Conservation (phyloP, 2,113 vertebrate species). For the Dinomys branickii region DNA sequence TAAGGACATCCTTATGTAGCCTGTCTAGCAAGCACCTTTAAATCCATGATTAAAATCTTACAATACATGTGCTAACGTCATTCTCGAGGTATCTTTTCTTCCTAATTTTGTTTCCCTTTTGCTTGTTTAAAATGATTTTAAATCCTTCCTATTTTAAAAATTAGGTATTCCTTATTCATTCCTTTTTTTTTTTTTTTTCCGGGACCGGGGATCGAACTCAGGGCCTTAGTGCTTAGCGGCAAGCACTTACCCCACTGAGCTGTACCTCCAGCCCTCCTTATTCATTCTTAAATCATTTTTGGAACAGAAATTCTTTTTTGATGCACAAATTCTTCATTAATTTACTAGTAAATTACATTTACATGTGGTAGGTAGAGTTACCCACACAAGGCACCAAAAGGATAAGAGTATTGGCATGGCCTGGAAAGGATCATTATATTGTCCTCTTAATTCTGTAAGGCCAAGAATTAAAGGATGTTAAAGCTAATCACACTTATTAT, state of each 20-base stretch:
- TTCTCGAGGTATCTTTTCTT: constrained; percentile 2
- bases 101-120: constrained; percentile 12
- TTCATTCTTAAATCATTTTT: constrained; percentile 52
- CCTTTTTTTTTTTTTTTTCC: too few relatives aligned
- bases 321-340: constrained; percentile 2
- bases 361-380: neutral
- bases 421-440: neutral
- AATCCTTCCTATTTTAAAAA: constrained; percentile 41
- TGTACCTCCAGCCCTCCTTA: too few relatives aligned
- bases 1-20: neutral
- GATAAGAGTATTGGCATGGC: neutral
- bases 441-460: neutral
- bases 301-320: neutral
- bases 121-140: neutral
- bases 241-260: too few relatives aligned
- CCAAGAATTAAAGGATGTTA: neutral
- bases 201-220: too few relatives aligned
- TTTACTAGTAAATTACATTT: neutral
- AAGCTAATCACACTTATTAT: neutral
- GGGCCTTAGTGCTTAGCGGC: too few relatives aligned
- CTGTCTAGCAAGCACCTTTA: neutral
- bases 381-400: neutral
- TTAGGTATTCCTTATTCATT: neutral
- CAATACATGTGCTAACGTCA: neutral
- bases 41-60: neutral